Base-by-base conservation (phyloP, 2,797 vertebrate species). In the Prunella strophiata region DNA sequence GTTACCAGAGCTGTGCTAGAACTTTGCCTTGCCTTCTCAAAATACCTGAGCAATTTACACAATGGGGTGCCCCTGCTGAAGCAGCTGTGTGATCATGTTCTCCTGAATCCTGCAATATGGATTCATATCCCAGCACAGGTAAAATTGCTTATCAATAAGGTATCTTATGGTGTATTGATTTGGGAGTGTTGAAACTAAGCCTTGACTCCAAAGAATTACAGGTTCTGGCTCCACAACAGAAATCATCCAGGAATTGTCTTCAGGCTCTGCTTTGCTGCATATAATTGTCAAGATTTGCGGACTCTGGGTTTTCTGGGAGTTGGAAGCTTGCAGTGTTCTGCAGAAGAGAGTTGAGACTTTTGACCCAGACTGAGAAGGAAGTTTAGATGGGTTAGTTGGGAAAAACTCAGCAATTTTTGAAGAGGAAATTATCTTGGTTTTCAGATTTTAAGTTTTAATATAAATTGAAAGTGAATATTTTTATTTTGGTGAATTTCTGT, bases 61-160 rank as follows among this genome's bases (percentile, higher is more conserved):
- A 99, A 98, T 52, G 99, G 99, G 29, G 98, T 99, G 95, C 98
- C 99, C 87, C 97, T 99, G 85, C 99, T 99, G 84, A 99, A 99
- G 97, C 99, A 99, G 95, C 98, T 99, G 83, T 99, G 99, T 97
- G 99, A 99, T 96, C 98, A 99, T 97, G 98, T 99, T 97, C 98
- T 99, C 88, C 99, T 99, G 96, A 99, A 99, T 97, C 99, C 99
- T 63, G 98, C 98, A 97, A 99, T 99, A 98, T 99, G 99, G 99
- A 99, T 99, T 97, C 99, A 99, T 93, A 98, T 99, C 59, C 98
- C 99, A 85, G 98, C 99, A 97, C 99, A 99, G 99, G 99, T 99
- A 98, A 95, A 63, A 67, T 10, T 43, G 17, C 7, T 61, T 57
- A 34, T 43, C 43, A 42, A 16, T 59, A 42, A 29, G 5, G 2